Percentiles rank a stretch among this genome's conserved stretches.
These are phyloP conservation scores for Mormoops blainvillei DNA, from an alignment of 2,113 vertebrate genomes.

Conservation along the genomic window DNA sequence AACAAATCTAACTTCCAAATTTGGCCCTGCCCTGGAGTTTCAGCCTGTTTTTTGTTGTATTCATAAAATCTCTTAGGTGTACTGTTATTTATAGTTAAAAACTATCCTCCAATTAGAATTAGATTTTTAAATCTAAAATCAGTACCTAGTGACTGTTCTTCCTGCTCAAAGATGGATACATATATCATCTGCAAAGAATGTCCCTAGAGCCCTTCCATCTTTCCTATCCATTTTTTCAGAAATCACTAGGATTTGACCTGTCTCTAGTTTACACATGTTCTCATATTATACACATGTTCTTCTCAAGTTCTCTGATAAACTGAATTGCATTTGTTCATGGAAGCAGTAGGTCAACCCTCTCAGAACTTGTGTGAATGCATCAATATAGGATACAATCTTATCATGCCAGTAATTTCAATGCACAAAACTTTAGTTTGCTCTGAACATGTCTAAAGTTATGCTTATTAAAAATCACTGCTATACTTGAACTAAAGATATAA, in stretches of 20 bases:
- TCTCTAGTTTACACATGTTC: neutral
- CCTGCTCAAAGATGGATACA: neutral
- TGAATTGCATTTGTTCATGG: neutral
- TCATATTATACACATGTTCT: neutral
- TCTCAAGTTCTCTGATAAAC: neutral
- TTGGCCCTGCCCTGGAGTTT: neutral
- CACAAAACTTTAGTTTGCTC: neutral
- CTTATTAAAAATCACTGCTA: neutral
- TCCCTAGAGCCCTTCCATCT: neutral
- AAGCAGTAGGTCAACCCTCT: neutral
- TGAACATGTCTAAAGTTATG: neutral
- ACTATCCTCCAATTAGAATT: neutral
- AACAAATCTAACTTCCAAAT: slow-evolving; percentile 36
- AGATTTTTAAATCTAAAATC: neutral
- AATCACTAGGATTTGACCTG: neutral
- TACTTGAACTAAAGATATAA: neutral
- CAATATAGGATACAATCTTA: neutral
- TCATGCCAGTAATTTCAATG: neutral
- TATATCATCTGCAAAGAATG: neutral
- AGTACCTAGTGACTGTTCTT: neutral
- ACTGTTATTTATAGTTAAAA: neutral
- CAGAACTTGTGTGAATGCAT: neutral
- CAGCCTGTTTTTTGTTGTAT: neutral
- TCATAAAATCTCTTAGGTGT: neutral
- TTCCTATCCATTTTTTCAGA: neutral